A percentile compares a stretch with the other conserved stretches of the same genome.
Conservation (phyloP, 2,113 vertebrate genomes). For the Argyrosomus japonicus region DNA sequence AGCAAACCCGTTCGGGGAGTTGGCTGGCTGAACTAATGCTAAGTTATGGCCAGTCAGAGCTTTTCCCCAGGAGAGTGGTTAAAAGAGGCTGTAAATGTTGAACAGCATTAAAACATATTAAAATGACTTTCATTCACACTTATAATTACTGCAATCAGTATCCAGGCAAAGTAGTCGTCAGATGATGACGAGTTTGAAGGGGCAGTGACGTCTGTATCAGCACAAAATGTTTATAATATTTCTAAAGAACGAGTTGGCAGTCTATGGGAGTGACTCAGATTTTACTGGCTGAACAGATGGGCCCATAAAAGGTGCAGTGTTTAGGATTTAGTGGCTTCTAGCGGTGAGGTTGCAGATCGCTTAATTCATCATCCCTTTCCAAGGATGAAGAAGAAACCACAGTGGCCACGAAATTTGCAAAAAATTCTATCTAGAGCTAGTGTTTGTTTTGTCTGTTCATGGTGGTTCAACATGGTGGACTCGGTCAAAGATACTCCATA, state of each 20-base stretch:
- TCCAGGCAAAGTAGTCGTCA: not conserved
- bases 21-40: slow-evolving; percentile 15
- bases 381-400: too few relatives aligned
- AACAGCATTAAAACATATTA: not conserved
- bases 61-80: not conserved
- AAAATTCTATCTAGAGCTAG: too few relatives aligned
- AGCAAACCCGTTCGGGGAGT: not conserved
- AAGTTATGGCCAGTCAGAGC: not conserved
- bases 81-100: not conserved
- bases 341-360: too few relatives aligned
- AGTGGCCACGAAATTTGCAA: too few relatives aligned
- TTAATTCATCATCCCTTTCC: too few relatives aligned
- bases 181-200: not conserved
- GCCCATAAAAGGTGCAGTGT: not conserved
- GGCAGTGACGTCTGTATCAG: not conserved
- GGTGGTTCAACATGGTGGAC: too few relatives aligned
- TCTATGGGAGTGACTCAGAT: not conserved
- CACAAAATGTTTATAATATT: not conserved
- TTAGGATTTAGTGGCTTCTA: too few relatives aligned
- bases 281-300: not conserved
- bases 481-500: too few relatives aligned
- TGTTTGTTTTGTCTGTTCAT: too few relatives aligned
- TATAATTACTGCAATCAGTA: not conserved
- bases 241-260: not conserved
- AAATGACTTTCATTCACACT: not conserved